Evolutionary conservation across 2,797 vertebrate genomes (phyloP).

Genomic region (Helarctos malayanus): DNA sequence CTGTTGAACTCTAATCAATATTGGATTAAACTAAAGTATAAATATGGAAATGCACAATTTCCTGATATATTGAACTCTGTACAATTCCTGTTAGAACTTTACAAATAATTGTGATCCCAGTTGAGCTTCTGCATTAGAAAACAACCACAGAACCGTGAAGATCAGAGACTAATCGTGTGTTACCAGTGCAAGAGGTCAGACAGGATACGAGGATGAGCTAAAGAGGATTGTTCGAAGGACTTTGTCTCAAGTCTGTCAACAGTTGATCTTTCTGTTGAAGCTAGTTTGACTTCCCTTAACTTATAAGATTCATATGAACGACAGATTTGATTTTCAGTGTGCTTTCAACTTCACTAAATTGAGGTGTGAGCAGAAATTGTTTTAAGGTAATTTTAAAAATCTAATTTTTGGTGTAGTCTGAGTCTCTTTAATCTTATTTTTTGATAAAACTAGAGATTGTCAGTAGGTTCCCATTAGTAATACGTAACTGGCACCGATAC

Average conservation of each 20-base stretch:
- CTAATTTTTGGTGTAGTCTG: neutral
- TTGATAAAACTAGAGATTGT: constrained; percentile 31
- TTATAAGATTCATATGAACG: neutral
- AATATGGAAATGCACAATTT: neutral
- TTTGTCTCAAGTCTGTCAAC: neutral
- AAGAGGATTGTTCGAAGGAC: neutral
- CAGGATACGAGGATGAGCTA: neutral
- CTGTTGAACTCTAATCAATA: neutral
- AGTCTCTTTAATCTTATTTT: constrained; percentile 46
- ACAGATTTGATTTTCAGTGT: neutral
- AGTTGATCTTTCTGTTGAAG: neutral
- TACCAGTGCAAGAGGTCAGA: neutral
- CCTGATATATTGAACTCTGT: neutral
- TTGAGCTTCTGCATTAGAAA: neutral
- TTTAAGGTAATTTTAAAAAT: constrained; percentile 41
- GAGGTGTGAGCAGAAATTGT: constrained; percentile 30
- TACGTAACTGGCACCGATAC: neutral
- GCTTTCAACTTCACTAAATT: constrained; percentile 15
- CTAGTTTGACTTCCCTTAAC: neutral
- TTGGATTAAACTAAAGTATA: neutral
- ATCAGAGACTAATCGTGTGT: neutral
- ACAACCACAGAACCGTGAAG: neutral
- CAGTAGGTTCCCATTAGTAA: neutral
- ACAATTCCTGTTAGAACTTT: neutral
- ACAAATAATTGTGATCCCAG: neutral